Evolutionary conservation across 2,888 invertebrate genomes (phyloP).

Genomic region (Malacosoma neustria): DNA sequence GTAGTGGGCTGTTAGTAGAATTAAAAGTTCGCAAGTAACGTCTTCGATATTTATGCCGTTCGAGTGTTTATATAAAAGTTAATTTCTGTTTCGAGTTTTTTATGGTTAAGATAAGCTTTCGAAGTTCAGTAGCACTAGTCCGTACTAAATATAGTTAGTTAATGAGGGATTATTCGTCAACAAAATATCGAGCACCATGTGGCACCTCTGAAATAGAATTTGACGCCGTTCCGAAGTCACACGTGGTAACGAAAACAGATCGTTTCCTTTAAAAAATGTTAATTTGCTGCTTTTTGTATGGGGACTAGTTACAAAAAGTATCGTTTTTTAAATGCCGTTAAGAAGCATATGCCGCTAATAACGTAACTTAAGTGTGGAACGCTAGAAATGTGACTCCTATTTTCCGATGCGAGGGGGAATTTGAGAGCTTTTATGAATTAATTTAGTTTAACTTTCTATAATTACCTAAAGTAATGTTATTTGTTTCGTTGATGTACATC

Average conservation of each 20-base stretch:
- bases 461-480: too few species aligned
- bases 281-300: conserved; percentile 66
- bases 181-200: conserved; percentile 67
- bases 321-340: conserved; percentile 57
- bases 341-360: conserved; percentile 59
- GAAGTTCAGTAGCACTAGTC: conserved; percentile 55
- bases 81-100: too few species aligned
- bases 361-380: conserved; percentile 50
- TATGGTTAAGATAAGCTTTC: conserved; percentile 48
- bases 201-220: conserved; percentile 55
- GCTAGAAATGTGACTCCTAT: conserved; percentile 59
- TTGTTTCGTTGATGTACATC: too few species aligned
- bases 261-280: conserved; percentile 72
- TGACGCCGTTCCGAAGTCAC: conserved; percentile 49
- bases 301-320: conserved; percentile 47
- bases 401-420: conserved; percentile 33
- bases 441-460: too few species aligned
- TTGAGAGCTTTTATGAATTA: neutral
- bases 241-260: conserved; percentile 70
- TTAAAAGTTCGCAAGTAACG: too few species aligned
- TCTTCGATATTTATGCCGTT: too few species aligned
- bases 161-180: conserved; percentile 64
- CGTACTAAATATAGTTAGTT: conserved; percentile 54
- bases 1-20: too few species aligned
- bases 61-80: too few species aligned